Evolutionary conservation across 2,888 invertebrate species (phyloP).

Genomic region (Orchesella flavescens): DNA sequence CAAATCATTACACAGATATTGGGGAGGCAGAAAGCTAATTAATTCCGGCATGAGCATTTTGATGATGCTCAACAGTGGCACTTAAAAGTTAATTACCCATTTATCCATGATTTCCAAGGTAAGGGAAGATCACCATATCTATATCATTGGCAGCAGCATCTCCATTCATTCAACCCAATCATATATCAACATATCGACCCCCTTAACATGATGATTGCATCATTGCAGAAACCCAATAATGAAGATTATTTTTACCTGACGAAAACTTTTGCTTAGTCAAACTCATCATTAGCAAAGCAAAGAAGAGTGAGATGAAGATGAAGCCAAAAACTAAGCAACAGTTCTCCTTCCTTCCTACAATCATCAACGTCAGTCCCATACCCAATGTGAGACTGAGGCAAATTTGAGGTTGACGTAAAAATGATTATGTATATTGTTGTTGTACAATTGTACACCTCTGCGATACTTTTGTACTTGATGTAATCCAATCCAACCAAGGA

Average conservation of each 20-base stretch:
- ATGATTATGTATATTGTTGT: no score
- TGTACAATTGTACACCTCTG: no score
- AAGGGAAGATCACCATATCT: neutral
- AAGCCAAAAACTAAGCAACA: neutral
- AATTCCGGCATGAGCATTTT: no score
- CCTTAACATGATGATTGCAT: neutral
- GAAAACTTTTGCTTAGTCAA: no score
- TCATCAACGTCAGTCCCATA: no score
- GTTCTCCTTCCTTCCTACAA: conserved; percentile 1
- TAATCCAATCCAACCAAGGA: neutral
- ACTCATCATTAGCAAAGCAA: no score
- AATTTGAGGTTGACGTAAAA: conserved; percentile 12
- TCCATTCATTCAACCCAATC: neutral
- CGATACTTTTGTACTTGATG: no score
- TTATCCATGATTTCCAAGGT: conserved; percentile 7
- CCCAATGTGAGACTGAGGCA: neutral
- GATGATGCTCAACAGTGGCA: neutral
- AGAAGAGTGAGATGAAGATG: no score
- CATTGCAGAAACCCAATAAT: no score
- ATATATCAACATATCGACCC: neutral
- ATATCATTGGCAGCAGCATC: neutral
- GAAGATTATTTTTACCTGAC: no score
- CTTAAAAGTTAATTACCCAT: conserved; percentile 6
- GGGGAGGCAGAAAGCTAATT: no score
- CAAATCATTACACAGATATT: neutral